Base-by-base conservation (phyloP, 92 coral and sea anemone species). In the Zoanthus solanderi region DNA sequence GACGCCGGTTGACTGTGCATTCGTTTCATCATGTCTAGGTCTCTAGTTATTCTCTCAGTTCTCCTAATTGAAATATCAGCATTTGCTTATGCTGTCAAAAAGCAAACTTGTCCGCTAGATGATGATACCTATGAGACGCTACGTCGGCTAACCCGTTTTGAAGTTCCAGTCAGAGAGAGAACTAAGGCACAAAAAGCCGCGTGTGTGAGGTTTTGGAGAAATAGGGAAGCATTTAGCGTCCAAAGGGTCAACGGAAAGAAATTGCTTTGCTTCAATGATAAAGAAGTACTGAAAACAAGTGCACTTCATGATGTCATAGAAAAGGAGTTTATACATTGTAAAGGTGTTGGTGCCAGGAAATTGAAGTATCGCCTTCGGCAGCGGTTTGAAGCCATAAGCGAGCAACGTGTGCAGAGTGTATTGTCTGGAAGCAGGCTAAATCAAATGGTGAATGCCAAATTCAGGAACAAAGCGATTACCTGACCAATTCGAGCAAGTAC, bases 201-300 rank as follows among this genome's bases (percentile, higher is more conserved):
- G 1, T 77, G 86, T 56, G 87, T 87, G 5, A 15, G 93, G n/a
- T 87, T 75, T 65, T 90, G 93, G 93, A 81, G 93, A 50, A 60
- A 89, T 58, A 56, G 52, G 29, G n/a, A 75, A 16, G 7, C 17
- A n/a, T 85, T 85, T 52, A 47, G 34, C 15, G 76, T 90, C 34
- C 9, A 17, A 44, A 54, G 9, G 65, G 74, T 31, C 13, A 57
- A 84, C 9, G 92, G 89, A 32, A 69, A 81, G 34, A 79, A 60
- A 42, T 32, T 48, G 31, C 82, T 87, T 29, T 87, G 52, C 74
- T 90, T 71, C 50, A 34, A 81, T 7, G 90, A 46, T 2, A 90
- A 87, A 65, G 84, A 87, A 67, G 78, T 80, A 4, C 11, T 90
- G 65, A 87, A 47, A 42, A 63, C 42, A 72, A 8, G 23, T 47